Evolutionary conservation across 37 sponge, comb jelly and placozoan species (phyloP), one percentile per base, ranked within the genome.

Genomic region (Axinella damicornis): DNA sequence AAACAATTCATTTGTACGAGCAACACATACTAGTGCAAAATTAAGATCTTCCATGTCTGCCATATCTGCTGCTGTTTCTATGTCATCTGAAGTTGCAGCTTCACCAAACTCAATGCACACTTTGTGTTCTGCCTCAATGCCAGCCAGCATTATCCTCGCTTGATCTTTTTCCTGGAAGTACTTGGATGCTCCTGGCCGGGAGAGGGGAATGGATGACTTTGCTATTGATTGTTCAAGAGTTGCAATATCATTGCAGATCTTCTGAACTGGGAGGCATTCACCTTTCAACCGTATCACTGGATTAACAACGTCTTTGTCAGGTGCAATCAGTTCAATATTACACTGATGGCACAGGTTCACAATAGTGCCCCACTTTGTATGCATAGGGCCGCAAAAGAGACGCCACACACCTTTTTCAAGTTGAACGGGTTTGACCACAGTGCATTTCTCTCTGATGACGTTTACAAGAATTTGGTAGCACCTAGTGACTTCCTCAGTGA

Each of bases 101-200:
- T n/a, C n/a, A n/a, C n/a, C n/a, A n/a, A n/a, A n/a, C 30, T 87
- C 80, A 57, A 92, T 71, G 41, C 38, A 55, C 1, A 80, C 88
- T 27, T 79, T 34, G 0, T 59, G 32, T 15, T 67, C 0, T 14
- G 2, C 5, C 65, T 83, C 88, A 58, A 84, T 57, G 11, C 88
- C 92, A 46, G 19, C 30, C 27, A 87, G 21, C 5, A 67, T 9
- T 2, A 31, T 61, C 53, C 28, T 40, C 32, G 65, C 82, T 18
- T 76, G 71, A 36, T 63, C 53, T 36, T 65, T 41, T 18, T 34
- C 53, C 15, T 37, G 40, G 31, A 90, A 85, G 39, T 73, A 82
- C 39, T 87, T 65, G 22, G 70, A 76, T 36, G 54, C 59, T 24
- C 87, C 78, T 64, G 83, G 80, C 4, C 76, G 36, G 20, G 25